These are phyloP conservation scores for Ceratotherium simum DNA, from an alignment of 2,113 vertebrate species.

Conservation along the genomic window DNA sequence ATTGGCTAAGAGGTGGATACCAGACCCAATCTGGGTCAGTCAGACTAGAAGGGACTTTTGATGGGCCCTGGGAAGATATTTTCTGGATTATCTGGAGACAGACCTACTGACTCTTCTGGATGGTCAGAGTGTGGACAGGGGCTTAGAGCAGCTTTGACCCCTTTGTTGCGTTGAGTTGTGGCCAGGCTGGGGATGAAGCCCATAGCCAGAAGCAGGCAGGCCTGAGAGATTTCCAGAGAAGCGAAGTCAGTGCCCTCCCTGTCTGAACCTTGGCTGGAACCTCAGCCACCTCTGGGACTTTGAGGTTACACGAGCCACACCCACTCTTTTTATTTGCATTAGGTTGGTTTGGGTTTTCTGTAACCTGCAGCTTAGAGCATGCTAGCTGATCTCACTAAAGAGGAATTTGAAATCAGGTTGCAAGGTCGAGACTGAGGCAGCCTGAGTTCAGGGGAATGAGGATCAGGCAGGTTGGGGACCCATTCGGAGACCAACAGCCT, in stretches of 20 bases:
- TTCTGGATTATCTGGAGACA: not conserved
- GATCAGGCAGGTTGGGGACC: not conserved
- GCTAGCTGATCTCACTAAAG: slow-evolving; percentile 5
- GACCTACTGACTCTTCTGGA: not conserved
- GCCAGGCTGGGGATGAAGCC: not conserved
- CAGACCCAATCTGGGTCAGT: not conserved
- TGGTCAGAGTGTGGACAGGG: not conserved
- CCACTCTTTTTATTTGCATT: not conserved
- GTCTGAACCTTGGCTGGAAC: not conserved
- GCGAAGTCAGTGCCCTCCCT: not conserved
- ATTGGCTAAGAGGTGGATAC: not conserved
- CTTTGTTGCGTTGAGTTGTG: not conserved
- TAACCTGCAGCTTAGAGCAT: not conserved
- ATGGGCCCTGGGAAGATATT: not conserved
- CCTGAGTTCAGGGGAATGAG: not conserved
- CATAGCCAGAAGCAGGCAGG: not conserved
- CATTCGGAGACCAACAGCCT: not conserved
- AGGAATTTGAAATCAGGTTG: not conserved
- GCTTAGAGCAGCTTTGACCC: not conserved
- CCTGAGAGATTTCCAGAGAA: not conserved
- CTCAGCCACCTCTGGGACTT: not conserved
- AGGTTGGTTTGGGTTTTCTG: not conserved
- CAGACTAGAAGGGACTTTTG: slow-evolving; percentile 6
- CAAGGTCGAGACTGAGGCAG: not conserved
- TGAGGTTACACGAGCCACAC: not conserved